These are phyloP conservation scores for Anastatus disparis DNA, from an alignment of 1,140 invertebrate genomes.

Conservation along the genomic window DNA sequence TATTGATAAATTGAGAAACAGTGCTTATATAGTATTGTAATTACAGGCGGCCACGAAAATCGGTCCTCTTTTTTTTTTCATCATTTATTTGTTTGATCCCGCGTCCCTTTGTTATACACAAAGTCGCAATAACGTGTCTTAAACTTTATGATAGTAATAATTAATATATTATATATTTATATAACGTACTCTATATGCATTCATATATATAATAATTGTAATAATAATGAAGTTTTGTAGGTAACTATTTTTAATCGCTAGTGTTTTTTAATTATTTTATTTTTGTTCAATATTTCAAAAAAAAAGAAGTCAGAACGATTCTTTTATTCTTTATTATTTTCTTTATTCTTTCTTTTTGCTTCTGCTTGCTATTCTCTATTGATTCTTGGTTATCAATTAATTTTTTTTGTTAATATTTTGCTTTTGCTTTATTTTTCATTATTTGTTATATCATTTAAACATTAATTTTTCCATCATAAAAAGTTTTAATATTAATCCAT, in stretches of 20 bases:
- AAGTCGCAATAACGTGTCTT: constrained; percentile 60
- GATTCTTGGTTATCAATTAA: too few relatives aligned
- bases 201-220: constrained; percentile 52
- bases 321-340: background rate
- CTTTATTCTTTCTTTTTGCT: background rate
- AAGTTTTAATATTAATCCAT: constrained; percentile 23
- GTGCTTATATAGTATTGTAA: background rate
- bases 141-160: constrained; percentile 55
- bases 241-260: constrained; percentile 45
- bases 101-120: constrained; percentile 45
- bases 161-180: constrained; percentile 50
- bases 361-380: background rate
- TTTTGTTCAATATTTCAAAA: constrained; percentile 48
- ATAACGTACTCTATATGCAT: constrained; percentile 51
- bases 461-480: constrained; percentile 21
- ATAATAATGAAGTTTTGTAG: constrained; percentile 50
- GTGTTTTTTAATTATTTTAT: constrained; percentile 40
- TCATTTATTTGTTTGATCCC: constrained; percentile 13
- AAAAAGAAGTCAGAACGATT: background rate
- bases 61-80: constrained; percentile 22
- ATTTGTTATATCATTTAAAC: background rate
- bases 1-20: constrained; percentile 8
- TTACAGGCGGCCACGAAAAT: constrained; percentile 38
- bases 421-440: background rate
- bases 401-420: background rate